These are phyloP conservation scores for Goniozus legneri DNA, from an alignment of 1,140 invertebrate species.

Conservation along the genomic window DNA sequence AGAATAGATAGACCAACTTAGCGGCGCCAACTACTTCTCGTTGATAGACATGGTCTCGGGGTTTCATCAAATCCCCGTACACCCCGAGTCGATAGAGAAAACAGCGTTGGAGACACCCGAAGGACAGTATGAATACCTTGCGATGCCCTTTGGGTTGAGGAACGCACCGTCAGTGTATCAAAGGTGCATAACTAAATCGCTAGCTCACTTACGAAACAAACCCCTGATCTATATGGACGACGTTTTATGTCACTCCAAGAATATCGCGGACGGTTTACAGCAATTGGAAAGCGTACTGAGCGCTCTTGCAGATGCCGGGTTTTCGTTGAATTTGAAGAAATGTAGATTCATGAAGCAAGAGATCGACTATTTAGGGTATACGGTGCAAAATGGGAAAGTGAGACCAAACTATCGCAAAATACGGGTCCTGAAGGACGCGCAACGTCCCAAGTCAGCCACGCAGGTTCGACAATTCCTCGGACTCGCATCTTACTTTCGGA, in stretches of 20 bases:
- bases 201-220: background rate
- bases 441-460: background rate
- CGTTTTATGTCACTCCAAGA: background rate
- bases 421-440: background rate
- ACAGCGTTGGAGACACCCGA: background rate
- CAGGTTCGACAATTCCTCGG: slow-evolving; percentile 5
- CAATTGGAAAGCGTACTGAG: background rate
- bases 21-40: slow-evolving; percentile 22
- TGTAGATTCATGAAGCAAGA: background rate
- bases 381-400: background rate
- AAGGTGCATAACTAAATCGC: background rate
- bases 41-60: slow-evolving; percentile 6
- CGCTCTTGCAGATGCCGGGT: background rate
- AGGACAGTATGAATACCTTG: background rate
- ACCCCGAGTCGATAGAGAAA: slow-evolving; percentile 16
- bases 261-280: background rate
- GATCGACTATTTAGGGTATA: background rate
- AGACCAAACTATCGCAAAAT: background rate
- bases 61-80: slow-evolving; percentile 11
- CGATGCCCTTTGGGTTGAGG: slow-evolving; percentile 1
- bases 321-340: slow-evolving; percentile 1
- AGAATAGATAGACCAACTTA: slow-evolving; percentile 43
- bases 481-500: background rate
- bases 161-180: slow-evolving; percentile 2
- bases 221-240: slow-evolving; percentile 4